phyloP scores from a whole-genome alignment of 2,888 invertebrate species.

The Dendrolimus houi region DNA sequence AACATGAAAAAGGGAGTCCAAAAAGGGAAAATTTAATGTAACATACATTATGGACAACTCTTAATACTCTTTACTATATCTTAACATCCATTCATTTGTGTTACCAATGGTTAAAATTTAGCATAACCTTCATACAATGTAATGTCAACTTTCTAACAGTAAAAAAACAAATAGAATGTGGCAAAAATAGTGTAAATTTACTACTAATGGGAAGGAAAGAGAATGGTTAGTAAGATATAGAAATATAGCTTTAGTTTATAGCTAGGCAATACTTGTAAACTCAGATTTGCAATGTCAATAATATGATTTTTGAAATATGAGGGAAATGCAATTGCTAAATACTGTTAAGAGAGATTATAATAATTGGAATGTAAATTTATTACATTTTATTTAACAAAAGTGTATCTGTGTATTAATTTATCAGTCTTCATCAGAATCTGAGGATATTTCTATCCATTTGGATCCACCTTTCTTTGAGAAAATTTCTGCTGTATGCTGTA shows the following conservation, averaged over 20 bases:
- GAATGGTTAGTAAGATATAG: no score
- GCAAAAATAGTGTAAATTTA: no score
- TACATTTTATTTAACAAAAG: constrained; percentile 53
- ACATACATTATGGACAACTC: no score
- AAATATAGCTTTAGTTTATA: constrained; percentile 7
- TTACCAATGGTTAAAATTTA: no score
- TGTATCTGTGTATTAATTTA: constrained; percentile 21
- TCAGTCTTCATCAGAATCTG: constrained; percentile 58
- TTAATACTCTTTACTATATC: no score
- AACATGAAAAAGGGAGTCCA: no score
- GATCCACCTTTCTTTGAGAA: constrained; percentile 43
- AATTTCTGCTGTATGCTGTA: constrained; percentile 54
- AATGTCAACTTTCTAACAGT: no score
- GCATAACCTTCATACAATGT: no score
- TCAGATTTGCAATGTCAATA: constrained; percentile 25
- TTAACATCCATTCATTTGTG: no score
- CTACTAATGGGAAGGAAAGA: no score
- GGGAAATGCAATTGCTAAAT: constrained; percentile 46
- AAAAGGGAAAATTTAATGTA: no score
- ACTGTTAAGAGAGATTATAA: constrained; percentile 49
- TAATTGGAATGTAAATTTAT: constrained; percentile 53
- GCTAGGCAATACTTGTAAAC: constrained; percentile 17
- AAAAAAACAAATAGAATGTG: no score
- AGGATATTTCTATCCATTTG: constrained; percentile 66
- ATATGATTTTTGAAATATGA: constrained; percentile 25